A percentile compares a stretch with the other conserved stretches of the same genome.
These are phyloP conservation scores for Hafferia zeledoni DNA, from an alignment of 2,797 vertebrate species.

Conservation along the genomic window DNA sequence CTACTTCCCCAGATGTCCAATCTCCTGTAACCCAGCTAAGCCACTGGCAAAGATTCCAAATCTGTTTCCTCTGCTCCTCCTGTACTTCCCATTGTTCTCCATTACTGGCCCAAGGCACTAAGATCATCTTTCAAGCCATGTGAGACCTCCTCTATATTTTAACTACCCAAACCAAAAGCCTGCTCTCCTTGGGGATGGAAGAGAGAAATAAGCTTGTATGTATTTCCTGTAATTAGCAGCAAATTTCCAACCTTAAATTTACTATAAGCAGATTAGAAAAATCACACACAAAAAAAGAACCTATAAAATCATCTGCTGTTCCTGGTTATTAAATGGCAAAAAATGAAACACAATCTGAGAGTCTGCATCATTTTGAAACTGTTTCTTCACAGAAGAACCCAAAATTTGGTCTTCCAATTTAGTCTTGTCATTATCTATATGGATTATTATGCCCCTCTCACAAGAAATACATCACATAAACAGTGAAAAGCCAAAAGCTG, in stretches of 20 bases:
- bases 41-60: constrained; percentile 4
- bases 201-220: background rate
- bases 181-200: background rate
- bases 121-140: background rate
- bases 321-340: background rate
- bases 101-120: background rate
- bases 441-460: background rate
- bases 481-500: background rate
- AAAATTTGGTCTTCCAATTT: background rate
- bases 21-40: background rate
- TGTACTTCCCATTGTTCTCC: background rate
- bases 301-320: background rate
- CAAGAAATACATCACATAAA: background rate
- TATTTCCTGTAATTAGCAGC: background rate
- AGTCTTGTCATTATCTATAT: background rate
- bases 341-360: background rate
- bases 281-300: background rate
- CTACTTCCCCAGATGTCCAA: background rate
- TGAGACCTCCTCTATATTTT: background rate
- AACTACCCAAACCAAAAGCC: background rate
- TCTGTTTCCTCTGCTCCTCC: constrained; percentile 26
- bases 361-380: background rate
- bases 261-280: background rate
- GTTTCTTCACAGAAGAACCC: background rate
- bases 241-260: background rate